Base-by-base conservation (phyloP, 2,888 invertebrate genomes). In the Oegoconia quadripuncta region DNA sequence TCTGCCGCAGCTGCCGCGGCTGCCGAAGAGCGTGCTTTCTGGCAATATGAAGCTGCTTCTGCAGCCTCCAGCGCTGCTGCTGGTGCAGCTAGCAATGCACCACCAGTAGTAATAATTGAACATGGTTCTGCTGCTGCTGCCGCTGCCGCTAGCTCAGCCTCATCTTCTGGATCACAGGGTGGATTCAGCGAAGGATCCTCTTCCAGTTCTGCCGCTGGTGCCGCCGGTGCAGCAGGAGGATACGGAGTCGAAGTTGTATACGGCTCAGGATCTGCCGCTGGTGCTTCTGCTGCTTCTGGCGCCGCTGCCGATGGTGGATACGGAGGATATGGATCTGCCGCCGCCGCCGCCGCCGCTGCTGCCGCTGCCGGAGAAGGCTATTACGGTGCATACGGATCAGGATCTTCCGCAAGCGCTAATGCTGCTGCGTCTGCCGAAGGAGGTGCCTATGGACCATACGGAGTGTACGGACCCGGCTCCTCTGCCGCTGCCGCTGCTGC, bases 181-280 rank as follows among this genome's bases (percentile, higher is more conserved):
- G n/a, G n/a, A n/a, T n/a, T 39, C 13, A 39, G 44, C 14, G 38
- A 41, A 2, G n/a, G n/a, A n/a, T n/a, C n/a, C n/a, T 7, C n/a
- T n/a, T 13, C 14, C 6, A 14, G 14, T 3, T 13, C 29, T 29
- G 29, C 29, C 15, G 14, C 29, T 11, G 18, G 13, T 11, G 2
- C 29, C 23, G 35, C 36, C 34, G 38, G 42, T 7, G 37, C 48
- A 33, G 28, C 31, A 13, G 27, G 37, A 11, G 37, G 37, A 33
- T 30, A 28, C 15, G 44, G 40, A 31, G n/a, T n/a, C n/a, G n/a
- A n/a, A n/a, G n/a, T n/a, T n/a, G 23, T 30, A 23, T 31, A 27
- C 9, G 41, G 39, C 17, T 13, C 39, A 12, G 38, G 39, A 16
- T 11, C 39, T 9, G 32, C 20, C 33, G 6, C 33, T 15, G 42